These are phyloP conservation scores for Pasiphila rectangulata DNA, from an alignment of 2,888 invertebrate genomes.

Conservation along the genomic window DNA sequence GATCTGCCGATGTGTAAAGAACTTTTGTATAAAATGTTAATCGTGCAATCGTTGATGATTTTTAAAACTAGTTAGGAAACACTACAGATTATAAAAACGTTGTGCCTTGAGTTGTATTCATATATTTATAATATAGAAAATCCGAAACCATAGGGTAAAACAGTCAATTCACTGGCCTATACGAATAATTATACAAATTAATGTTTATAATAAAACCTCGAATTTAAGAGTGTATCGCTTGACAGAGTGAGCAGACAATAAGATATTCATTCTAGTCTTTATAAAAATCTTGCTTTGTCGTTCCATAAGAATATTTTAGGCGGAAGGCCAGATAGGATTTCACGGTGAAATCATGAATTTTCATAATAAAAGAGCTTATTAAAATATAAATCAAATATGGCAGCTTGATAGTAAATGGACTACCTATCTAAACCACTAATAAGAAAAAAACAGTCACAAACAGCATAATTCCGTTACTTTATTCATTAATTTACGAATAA, in stretches of 20 bases:
- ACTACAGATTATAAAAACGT: constrained; percentile 49
- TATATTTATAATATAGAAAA: constrained; percentile 49
- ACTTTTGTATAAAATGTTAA: constrained; percentile 40
- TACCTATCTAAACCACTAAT: constrained; percentile 10
- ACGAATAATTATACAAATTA: constrained; percentile 59
- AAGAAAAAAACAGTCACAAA: constrained; percentile 31
- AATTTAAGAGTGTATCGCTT: constrained; percentile 70
- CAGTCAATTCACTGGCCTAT: constrained; percentile 76
- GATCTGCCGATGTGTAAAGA: constrained; percentile 66
- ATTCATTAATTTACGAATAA: constrained; percentile 24
- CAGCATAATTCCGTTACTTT: constrained; percentile 30
- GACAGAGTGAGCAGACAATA: constrained; percentile 76
- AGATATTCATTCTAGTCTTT: constrained; percentile 72
- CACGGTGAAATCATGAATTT: constrained; percentile 21
- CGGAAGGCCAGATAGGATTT: constrained; percentile 25
- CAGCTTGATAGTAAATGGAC: constrained; percentile 19
- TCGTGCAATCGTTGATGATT: constrained; percentile 55
- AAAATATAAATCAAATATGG: constrained; percentile 13
- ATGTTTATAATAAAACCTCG: constrained; percentile 61
- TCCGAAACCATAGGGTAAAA: constrained; percentile 65
- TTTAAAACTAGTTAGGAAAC: constrained; percentile 51
- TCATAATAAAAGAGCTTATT: constrained; percentile 21
- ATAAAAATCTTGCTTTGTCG: constrained; percentile 63
- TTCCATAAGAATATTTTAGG: constrained; percentile 34
- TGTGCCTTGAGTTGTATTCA: constrained; percentile 77